These are phyloP conservation scores for Sceloporus tristichus DNA, from an alignment of 2,113 vertebrate species.

Conservation along the genomic window DNA sequence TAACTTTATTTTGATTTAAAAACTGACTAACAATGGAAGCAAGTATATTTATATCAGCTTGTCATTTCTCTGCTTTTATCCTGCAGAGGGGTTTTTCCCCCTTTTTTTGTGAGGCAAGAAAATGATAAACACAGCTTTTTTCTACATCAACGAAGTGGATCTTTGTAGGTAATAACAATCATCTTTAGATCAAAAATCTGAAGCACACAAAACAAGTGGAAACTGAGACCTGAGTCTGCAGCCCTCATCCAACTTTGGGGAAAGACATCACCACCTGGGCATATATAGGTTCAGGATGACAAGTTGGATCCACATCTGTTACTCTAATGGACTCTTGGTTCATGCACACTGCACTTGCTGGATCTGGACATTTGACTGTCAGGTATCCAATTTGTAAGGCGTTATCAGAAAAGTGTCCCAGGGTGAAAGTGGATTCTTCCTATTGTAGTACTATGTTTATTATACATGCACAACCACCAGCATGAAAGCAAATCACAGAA, in stretches of 20 bases:
- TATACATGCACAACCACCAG: too few species aligned
- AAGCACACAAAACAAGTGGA: slow-evolving; percentile 20
- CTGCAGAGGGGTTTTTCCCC: not conserved
- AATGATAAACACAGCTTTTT: not conserved
- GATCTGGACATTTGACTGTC: too few species aligned
- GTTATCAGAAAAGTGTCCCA: too few species aligned
- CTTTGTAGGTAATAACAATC: not conserved
- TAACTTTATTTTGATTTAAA: slow-evolving; percentile 34
- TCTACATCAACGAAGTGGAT: slow-evolving; percentile 15
- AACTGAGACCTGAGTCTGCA: slow-evolving; percentile 22
- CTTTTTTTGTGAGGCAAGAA: not conserved
- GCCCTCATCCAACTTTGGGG: not conserved
- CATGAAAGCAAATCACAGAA: too few species aligned
- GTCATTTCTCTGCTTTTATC: not conserved
- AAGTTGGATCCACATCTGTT: too few species aligned
- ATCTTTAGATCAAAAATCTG: slow-evolving; percentile 13
- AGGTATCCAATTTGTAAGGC: too few species aligned
- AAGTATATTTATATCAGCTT: not conserved
- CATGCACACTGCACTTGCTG: too few species aligned
- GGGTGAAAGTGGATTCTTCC: too few species aligned
- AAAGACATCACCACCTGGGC: not conserved
- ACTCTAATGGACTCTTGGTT: too few species aligned
- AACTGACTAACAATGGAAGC: not conserved
- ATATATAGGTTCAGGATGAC: too few species aligned
- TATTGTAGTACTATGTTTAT: too few species aligned